Percentiles rank a stretch among this genome's conserved stretches.
phyloP scores from a whole-genome alignment of 2,888 invertebrate species.

The Trichogramma dendrolimi region DNA sequence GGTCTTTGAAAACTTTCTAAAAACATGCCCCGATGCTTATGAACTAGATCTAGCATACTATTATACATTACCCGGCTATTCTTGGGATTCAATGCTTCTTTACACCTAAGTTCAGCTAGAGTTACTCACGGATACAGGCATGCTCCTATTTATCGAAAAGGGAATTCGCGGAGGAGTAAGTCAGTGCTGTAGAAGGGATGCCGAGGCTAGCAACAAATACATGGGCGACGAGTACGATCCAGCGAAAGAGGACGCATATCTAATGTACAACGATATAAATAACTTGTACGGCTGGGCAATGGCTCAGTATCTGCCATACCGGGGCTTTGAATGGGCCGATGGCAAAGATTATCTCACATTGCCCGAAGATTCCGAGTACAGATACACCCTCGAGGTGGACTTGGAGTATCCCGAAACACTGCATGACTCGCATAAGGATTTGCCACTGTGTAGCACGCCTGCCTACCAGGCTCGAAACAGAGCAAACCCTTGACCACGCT shows the following conservation, averaged over 20 bases:
- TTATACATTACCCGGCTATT: constrained; percentile 12
- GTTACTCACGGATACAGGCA: constrained; percentile 14
- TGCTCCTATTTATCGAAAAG: constrained; percentile 21
- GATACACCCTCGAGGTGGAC: no score
- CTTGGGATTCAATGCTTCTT: constrained; percentile 22
- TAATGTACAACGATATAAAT: constrained; percentile 9
- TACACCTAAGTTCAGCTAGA: constrained; percentile 18
- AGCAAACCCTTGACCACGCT: no score
- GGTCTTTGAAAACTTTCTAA: constrained; percentile 16
- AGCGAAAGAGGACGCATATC: not conserved
- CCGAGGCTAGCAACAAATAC: constrained; percentile 14
- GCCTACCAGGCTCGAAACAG: no score
- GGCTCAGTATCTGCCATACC: constrained; percentile 1
- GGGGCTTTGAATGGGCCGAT: not conserved
- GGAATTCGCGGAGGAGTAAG: constrained; percentile 21
- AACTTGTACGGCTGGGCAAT: constrained; percentile 15
- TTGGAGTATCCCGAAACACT: no score
- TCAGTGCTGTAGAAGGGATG: constrained; percentile 22
- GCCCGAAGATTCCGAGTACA: no score
- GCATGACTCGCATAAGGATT: no score
- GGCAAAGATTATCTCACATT: no score
- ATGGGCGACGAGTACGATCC: not conserved
- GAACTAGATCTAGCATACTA: constrained; percentile 5
- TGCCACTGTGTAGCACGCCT: no score
- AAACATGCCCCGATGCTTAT: not conserved